Evolutionary conservation across 2,113 vertebrate genomes (phyloP), one percentile per base, ranked within the genome.

Genomic region (Centropus bengalensis): DNA sequence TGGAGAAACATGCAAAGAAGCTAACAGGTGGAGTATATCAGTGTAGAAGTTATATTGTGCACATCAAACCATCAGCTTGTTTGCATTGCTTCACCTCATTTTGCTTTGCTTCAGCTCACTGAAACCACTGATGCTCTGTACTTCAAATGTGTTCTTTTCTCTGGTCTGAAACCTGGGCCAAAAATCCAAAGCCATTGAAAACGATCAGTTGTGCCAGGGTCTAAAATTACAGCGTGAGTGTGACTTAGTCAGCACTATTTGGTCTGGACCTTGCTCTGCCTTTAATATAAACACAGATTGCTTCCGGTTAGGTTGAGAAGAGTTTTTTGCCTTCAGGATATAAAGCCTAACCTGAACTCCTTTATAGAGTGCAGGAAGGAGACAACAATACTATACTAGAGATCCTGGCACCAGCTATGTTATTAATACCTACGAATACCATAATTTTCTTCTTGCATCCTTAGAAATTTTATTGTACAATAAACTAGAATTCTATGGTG

Each of bases 161-260:
- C 47, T 55, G 19, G 1, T 64, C 47, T 92, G n/a, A 93, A 76
- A 52, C 9, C 3, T 49, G 28, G 44, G 26, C 12, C 11, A 71
- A 13, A 79, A 93, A 52, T 14, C 18, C 6, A 4, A 49, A 82
- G 59, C 5, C 30, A 21, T 11, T 80, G 55, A 77, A 86, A 28
- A 45, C 16, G 5, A n/a, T 44, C 17, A 38, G 1, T 51, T 4
- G 1, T 45, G 10, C 2, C 3, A 7, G 22, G 10, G 6, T 32
- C 86, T 79, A 54, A 75, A 71, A 9, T 11, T 40, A 32, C 14
- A 11, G 4, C 6, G 5, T 8, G 5, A 11, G 8, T 10, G 12
- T 66, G 23, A 32, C 28, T 87, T 52, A 44, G 18, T 32, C 16
- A 23, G 40, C 5, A 22, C 11, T 14, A 8, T 7, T 52, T 60